A percentile compares a stretch with the other conserved stretches of the same genome.
Conservation (phyloP, 1,140 invertebrate genomes). For the Euglossa dilemma region DNA sequence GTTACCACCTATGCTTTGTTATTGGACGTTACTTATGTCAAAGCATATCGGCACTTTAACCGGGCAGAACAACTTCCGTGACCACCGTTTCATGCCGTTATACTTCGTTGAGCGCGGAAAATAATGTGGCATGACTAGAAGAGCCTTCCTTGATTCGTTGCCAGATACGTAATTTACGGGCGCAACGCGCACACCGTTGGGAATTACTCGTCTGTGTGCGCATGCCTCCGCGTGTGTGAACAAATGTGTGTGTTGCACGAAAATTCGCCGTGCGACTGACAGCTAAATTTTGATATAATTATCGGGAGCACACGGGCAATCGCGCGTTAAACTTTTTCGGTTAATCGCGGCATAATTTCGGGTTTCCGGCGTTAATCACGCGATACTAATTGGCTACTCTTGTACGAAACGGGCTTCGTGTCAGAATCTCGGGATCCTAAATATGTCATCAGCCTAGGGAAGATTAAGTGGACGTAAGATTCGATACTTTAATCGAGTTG, state of each 20-base stretch:
- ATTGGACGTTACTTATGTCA: slow-evolving; percentile 6
- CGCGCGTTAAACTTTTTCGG: background rate
- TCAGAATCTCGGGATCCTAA: too few relatives aligned
- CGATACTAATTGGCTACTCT: background rate
- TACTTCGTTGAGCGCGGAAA: slow-evolving; percentile 47
- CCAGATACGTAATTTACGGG: slow-evolving; percentile 64
- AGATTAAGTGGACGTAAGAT: too few relatives aligned
- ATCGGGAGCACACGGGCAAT: background rate
- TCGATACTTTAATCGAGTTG: too few relatives aligned
- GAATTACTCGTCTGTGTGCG: slow-evolving; percentile 47
- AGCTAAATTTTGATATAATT: slow-evolving; percentile 39
- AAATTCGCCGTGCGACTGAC: slow-evolving; percentile 38
- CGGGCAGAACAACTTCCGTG: slow-evolving; percentile 38
- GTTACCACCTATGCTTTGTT: background rate
- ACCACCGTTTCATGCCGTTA: slow-evolving; percentile 41
- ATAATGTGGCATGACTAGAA: slow-evolving; percentile 60
- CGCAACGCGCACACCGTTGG: slow-evolving; percentile 32
- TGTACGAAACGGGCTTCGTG: too few relatives aligned
- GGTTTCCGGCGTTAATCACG: background rate
- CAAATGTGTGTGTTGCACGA: background rate
- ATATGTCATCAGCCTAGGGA: too few relatives aligned
- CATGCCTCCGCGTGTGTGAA: too few relatives aligned
- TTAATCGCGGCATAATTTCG: background rate
- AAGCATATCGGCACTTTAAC: slow-evolving; percentile 13
- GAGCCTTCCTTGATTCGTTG: slow-evolving; percentile 62